These are phyloP conservation scores for Vidua macroura DNA, from an alignment of 2,113 vertebrate genomes.

Conservation along the genomic window DNA sequence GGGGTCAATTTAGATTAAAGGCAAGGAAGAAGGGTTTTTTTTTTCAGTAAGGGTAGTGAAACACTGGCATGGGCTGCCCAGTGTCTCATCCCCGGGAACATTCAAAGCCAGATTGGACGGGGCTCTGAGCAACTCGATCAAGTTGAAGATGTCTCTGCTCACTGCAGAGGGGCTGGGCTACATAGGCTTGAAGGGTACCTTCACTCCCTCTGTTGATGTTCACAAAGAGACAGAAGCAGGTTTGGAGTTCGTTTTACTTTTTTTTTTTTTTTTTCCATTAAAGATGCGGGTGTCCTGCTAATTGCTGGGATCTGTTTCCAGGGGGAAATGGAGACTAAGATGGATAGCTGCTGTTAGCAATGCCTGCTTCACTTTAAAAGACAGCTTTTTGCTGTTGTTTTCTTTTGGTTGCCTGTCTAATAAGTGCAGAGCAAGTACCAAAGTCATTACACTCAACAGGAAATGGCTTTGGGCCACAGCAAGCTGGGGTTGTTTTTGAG, in stretches of 20 bases:
- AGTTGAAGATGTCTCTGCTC: background rate
- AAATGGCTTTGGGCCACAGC: constrained; percentile 21
- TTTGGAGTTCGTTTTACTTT: background rate
- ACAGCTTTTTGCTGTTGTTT: background rate
- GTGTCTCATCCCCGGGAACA: too few species aligned
- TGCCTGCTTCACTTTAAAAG: background rate
- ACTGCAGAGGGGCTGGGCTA: background rate
- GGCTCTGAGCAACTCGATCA: background rate
- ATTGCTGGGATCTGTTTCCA: background rate
- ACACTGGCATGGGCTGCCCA: background rate
- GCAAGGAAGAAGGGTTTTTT: background rate
- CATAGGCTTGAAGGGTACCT: background rate
- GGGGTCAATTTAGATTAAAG: background rate
- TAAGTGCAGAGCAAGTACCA: constrained; percentile 7
- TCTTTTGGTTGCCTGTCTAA: background rate
- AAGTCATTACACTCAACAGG: constrained; percentile 25
- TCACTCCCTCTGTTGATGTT: background rate
- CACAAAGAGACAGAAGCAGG: background rate
- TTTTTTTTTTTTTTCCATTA: background rate
- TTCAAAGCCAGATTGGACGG: background rate
- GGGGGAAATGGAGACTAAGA: background rate
- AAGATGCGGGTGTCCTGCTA: background rate
- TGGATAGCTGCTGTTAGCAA: background rate
- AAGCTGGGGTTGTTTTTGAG: constrained; percentile 29
- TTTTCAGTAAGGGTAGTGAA: background rate